Percentiles rank a stretch among this genome's conserved stretches.
Evolutionary conservation across 1,140 invertebrate genomes (phyloP).

Genomic region (Cherax quadricarinatus): DNA sequence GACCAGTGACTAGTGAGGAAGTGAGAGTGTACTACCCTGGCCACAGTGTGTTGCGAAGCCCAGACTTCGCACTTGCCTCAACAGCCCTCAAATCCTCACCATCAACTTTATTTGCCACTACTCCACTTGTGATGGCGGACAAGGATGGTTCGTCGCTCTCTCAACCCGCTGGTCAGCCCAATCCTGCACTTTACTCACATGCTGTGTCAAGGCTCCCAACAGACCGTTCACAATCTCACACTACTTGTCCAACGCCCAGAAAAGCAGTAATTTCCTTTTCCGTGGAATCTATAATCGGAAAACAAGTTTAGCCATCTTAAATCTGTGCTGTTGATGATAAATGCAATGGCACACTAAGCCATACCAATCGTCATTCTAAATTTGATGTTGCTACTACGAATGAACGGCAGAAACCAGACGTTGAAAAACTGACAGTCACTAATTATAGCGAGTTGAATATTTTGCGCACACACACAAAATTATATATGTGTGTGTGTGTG

Average conservation of each 20-base stretch:
- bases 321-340: no score
- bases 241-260: conserved; percentile 53
- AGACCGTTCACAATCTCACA: conserved; percentile 25
- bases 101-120: background rate
- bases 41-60: background rate
- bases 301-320: conserved; percentile 9
- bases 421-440: no score
- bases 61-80: conserved; percentile 1
- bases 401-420: no score
- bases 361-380: no score
- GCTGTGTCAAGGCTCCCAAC: background rate
- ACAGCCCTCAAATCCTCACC: background rate
- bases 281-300: conserved; percentile 72
- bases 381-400: no score
- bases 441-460: no score
- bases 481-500: background rate
- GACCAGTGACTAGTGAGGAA: background rate
- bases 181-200: background rate
- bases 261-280: conserved; percentile 71
- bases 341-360: no score
- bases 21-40: background rate
- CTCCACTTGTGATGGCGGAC: background rate
- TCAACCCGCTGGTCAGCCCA: background rate
- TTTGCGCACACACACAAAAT: background rate
- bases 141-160: background rate